Evolutionary conservation across 1,140 invertebrate species (phyloP).

Genomic region (Drosophila chauvacae): DNA sequence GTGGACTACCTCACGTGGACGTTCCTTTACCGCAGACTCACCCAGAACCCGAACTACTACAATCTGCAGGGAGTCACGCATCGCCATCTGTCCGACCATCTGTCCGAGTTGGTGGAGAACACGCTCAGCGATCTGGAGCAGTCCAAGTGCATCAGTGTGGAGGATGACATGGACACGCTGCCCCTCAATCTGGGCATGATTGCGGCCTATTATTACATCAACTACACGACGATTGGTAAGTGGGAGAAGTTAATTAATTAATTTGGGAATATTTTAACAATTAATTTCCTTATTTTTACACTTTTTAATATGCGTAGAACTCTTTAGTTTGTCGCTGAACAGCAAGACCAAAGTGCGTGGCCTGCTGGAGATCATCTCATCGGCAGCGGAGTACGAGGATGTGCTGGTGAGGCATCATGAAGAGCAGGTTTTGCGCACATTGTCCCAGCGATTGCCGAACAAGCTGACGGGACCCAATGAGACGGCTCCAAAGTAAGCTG

Average conservation of each 20-base stretch:
- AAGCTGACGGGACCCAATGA: constrained; percentile 88
- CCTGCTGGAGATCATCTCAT: constrained; percentile 98
- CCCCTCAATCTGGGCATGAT: constrained; percentile 99
- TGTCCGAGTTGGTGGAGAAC: constrained; percentile 99
- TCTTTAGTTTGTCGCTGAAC: constrained; percentile 98
- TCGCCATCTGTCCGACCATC: constrained; percentile 98
- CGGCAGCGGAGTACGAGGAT: constrained; percentile 97
- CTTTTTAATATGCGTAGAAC: constrained; percentile 86
- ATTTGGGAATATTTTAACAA: no score
- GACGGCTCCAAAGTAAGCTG: constrained; percentile 86
- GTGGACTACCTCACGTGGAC: constrained; percentile 99
- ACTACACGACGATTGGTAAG: constrained; percentile 98
- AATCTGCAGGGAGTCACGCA: constrained; percentile 98
- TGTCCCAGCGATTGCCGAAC: constrained; percentile 92
- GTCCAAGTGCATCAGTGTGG: constrained; percentile 98
- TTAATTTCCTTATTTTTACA: neutral
- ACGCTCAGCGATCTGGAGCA: constrained; percentile 98
- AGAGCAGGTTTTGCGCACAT: constrained; percentile 93
- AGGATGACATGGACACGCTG: constrained; percentile 98
- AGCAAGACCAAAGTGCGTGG: constrained; percentile 99
- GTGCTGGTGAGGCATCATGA: constrained; percentile 98
- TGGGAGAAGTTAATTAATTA: constrained; percentile 11
- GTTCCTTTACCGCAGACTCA: constrained; percentile 97
- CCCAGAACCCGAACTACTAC: constrained; percentile 99
- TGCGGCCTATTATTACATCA: constrained; percentile 99